Evolutionary conservation across 1,140 invertebrate species (phyloP), one percentile per base, ranked within the genome.

Genomic region (Drosophila virilis): DNA sequence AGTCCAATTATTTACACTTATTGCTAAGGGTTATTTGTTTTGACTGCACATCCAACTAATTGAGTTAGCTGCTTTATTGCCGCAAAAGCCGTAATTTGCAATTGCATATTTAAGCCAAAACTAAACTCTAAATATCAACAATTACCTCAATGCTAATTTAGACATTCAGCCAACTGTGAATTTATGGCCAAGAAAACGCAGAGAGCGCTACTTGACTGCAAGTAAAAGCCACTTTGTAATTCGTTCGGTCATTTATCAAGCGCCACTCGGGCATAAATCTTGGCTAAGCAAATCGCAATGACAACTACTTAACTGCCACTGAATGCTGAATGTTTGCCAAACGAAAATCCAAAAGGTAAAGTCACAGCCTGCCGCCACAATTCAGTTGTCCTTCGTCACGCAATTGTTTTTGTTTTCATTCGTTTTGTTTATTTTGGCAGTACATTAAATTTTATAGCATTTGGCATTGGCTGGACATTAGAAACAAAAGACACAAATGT

Each of bases 401-500:
- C 83, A 77, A 88, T 77, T 82, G 64, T 32, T 74, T 69, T 72
- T 65, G 45, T 33, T 22, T 40, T 60, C 40, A 13, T 40, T 48
- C 22, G 22, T 74, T 70, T 37, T 54, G 9, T 51, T 35, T 68
- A 17, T 55, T 61, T 73, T 35, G 67, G 28, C 52, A 45, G 28
- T 68, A 65, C 79, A 86, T 88, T 88, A 86, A 74, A 86, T 88
- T 88, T 88, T 83, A 86, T 88, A 81, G 83, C 83, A 68, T 82
- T 85, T 60, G 74, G 71, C 81, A 28, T 5, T 75, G 81, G 81
- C 72, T 72, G 65, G 78, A 82, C 83, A 73, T 82, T 82, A 77
- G 88, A 85, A 88, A 79, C 76, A 89, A 88, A 83, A 70, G 79
- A 88, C 75, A 74, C 55, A 73, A 71, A 78, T 76, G 60, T 72